These are phyloP conservation scores for Amphipyra berbera DNA, from an alignment of 2,888 invertebrate genomes.

Conservation along the genomic window DNA sequence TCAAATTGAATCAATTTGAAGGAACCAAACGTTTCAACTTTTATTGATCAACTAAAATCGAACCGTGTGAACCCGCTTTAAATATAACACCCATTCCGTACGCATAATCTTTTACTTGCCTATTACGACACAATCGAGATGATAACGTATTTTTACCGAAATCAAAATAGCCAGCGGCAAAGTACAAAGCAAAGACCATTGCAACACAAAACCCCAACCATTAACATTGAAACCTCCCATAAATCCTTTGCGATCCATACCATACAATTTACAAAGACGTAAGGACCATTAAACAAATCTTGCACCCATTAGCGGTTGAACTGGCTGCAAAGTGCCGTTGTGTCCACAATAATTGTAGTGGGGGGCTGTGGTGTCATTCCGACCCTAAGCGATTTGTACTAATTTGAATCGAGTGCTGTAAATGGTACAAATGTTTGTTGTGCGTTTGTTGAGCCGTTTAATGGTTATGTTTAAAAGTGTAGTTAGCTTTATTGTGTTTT, in stretches of 20 bases:
- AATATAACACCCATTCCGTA: too few relatives aligned
- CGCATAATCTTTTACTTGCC: too few relatives aligned
- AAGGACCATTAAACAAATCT: slow-evolving; percentile 61
- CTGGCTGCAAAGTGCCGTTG: slow-evolving; percentile 49
- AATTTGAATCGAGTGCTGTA: slow-evolving; percentile 50
- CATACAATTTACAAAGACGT: slow-evolving; percentile 52
- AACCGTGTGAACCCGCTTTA: too few relatives aligned
- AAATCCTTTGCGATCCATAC: slow-evolving; percentile 49
- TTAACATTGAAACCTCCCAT: slow-evolving; percentile 11
- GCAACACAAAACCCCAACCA: background rate
- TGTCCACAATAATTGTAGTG: slow-evolving; percentile 51
- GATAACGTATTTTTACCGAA: too few relatives aligned
- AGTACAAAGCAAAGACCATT: too few relatives aligned
- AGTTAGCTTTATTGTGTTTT: background rate
- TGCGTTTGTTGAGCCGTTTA: slow-evolving; percentile 25
- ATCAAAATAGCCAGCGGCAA: too few relatives aligned
- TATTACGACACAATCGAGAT: too few relatives aligned
- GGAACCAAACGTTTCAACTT: too few relatives aligned
- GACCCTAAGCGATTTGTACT: slow-evolving; percentile 48
- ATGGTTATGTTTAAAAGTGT: background rate
- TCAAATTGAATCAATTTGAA: too few relatives aligned
- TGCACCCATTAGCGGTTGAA: slow-evolving; percentile 52
- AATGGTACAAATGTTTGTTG: slow-evolving; percentile 28
- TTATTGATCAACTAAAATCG: too few relatives aligned
- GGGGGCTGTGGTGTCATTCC: slow-evolving; percentile 36